These are phyloP conservation scores for Mechanitis messenoides DNA, from an alignment of 2,888 invertebrate genomes.

Conservation along the genomic window DNA sequence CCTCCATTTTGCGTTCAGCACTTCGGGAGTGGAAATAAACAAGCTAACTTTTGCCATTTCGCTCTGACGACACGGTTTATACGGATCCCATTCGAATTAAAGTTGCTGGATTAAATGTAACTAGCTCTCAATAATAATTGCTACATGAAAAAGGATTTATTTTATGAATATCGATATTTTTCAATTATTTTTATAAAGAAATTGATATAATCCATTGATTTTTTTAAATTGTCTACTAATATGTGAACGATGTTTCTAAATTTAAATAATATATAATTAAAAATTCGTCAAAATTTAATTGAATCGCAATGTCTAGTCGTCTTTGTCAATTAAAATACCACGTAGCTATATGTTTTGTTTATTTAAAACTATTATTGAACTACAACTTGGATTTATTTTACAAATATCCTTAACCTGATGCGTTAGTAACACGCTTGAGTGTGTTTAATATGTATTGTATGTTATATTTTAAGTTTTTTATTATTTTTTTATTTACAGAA, in stretches of 20 bases:
- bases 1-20: constrained; percentile 51
- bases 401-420: too few relatives aligned
- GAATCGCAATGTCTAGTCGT: too few relatives aligned
- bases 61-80: constrained; percentile 48
- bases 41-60: constrained; percentile 63
- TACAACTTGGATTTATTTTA: too few relatives aligned
- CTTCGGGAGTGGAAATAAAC: constrained; percentile 60
- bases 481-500: constrained; percentile 3
- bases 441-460: too few relatives aligned
- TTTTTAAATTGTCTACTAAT: not conserved
- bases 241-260: too few relatives aligned
- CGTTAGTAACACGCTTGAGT: too few relatives aligned
- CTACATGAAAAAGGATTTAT: constrained; percentile 19
- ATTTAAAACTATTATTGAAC: too few relatives aligned
- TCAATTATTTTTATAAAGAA: too few relatives aligned
- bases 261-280: too few relatives aligned
- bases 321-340: too few relatives aligned
- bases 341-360: too few relatives aligned
- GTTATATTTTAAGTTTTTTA: not conserved
- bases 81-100: constrained; percentile 48
- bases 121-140: constrained; percentile 37
- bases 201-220: not conserved
- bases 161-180: constrained; percentile 1
- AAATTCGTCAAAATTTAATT: too few relatives aligned
- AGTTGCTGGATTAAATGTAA: constrained; percentile 50